Conservation (phyloP, 2,797 vertebrate species). For the Saguinus oedipus region DNA sequence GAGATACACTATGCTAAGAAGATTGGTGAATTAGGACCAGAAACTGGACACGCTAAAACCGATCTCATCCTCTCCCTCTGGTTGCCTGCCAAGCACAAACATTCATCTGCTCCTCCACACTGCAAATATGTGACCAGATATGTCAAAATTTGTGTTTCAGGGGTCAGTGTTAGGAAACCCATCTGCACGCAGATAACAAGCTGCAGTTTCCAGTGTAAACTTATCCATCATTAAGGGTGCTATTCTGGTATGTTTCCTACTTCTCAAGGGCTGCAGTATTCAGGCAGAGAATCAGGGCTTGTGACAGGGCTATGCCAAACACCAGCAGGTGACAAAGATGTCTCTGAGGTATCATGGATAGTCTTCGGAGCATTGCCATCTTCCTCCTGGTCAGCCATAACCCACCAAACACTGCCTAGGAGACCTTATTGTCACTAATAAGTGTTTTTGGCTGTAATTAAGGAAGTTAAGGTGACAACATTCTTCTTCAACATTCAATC, state of each 20-base stretch:
- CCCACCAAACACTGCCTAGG: not conserved
- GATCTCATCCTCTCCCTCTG: fast-evolving
- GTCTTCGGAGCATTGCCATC: not conserved
- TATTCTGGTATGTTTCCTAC: not conserved
- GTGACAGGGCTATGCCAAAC: not conserved
- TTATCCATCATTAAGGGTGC: not conserved
- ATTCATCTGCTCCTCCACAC: not conserved
- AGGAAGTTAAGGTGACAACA: not conserved
- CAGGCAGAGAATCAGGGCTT: not conserved
- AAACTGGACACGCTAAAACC: not conserved
- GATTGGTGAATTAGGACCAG: not conserved
- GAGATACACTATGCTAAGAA: not conserved
- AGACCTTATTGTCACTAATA: not conserved
- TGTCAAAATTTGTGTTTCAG: not conserved
- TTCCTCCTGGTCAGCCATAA: not conserved
- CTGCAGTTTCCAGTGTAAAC: not conserved
- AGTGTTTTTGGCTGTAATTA: too few species aligned
- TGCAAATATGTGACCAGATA: not conserved
- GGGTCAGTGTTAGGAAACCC: not conserved
- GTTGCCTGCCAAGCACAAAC: fast-evolving
- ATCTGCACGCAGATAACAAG: not conserved
- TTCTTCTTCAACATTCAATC: not conserved
- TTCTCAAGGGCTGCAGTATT: not conserved
- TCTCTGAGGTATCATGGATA: not conserved
- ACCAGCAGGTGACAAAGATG: too few species aligned